Base-by-base conservation (phyloP, 2,113 vertebrate genomes). In the Prietella phreatophila region DNA sequence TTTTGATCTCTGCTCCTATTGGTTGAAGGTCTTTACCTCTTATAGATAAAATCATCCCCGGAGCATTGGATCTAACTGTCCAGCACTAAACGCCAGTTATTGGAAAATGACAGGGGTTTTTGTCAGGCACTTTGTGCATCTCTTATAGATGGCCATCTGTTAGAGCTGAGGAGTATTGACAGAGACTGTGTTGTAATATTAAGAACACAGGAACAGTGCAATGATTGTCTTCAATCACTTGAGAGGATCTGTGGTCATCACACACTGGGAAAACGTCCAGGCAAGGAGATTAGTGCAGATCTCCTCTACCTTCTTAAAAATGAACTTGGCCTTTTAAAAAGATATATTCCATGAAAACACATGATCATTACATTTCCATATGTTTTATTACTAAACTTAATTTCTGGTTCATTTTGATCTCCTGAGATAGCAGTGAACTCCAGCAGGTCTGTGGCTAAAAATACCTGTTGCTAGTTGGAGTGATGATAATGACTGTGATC, bases 21-120 rank as follows among this genome's bases (percentile, higher is more conserved):
- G 82, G 69, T 63, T 92, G 93, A 94, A 92, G 90, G 92, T 93
- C 90, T 93, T 92, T 92, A 91, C 90, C 92, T 93, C 90, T 89
- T 92, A 93, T 91, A 94, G 94, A 93, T 92, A 91, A 93, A 94
- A 93, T 93, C 71, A 87, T 88, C 92, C 73, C 82, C 14, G 84
- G 91, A 91, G 89, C 91, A 91, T 94, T 91, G 93, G 93, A 94
- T 95, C 93, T 94, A 91, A 93, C 94, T 90, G 93, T 92, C 93
- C 90, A 90, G 92, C 91, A 92, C 91, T 93, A 93, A 93, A 91
- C 92, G 93, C 92, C 87, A 89, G 93, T 95, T 94, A 95, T 95
- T 95, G 94, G 93, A 94, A 93, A 95, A 95, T 95, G 91, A 94
- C 93, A 94, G 94, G 89, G 60, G 30, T 56, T 76, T 84, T 83